Evolutionary conservation across 1,140 invertebrate species (phyloP).

Genomic region (Araneus ventricosus): DNA sequence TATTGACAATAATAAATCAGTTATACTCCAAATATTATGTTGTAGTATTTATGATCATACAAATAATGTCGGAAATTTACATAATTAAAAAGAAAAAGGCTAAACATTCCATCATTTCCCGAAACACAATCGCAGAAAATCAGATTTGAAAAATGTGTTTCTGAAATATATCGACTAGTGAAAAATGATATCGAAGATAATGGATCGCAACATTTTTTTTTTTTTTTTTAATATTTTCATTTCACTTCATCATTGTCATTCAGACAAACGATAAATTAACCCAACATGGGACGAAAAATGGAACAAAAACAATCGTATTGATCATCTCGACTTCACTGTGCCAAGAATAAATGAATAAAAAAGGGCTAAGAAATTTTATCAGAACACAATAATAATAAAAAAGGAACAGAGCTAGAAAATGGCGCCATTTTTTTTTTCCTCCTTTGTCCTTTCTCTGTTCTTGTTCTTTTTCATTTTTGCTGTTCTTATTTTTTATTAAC

Average conservation of each 20-base stretch:
- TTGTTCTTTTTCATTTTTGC: neutral
- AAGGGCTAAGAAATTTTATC: constrained; percentile 20
- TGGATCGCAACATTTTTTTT: neutral
- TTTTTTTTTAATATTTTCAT: neutral
- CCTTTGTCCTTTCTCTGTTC: neutral
- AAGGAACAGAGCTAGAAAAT: neutral
- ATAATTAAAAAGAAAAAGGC: no score
- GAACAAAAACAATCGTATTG: constrained; percentile 11
- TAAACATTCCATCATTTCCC: no score
- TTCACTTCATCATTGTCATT: constrained; percentile 16
- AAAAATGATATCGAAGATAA: constrained; percentile 9
- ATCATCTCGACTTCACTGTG: constrained; percentile 9
- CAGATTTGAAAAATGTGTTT: neutral
- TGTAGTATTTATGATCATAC: no score
- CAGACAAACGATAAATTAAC: constrained; percentile 40
- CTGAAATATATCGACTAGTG: neutral
- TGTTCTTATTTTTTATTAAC: neutral
- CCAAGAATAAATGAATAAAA: constrained; percentile 6
- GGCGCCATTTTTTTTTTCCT: neutral
- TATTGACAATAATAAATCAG: no score
- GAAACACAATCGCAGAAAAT: neutral
- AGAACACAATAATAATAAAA: neutral
- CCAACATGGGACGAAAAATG: constrained; percentile 2
- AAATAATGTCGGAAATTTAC: no score
- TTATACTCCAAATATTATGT: no score